Evolutionary conservation across 2,888 invertebrate species (phyloP).

Genomic region (Sclerodermus sp.): DNA sequence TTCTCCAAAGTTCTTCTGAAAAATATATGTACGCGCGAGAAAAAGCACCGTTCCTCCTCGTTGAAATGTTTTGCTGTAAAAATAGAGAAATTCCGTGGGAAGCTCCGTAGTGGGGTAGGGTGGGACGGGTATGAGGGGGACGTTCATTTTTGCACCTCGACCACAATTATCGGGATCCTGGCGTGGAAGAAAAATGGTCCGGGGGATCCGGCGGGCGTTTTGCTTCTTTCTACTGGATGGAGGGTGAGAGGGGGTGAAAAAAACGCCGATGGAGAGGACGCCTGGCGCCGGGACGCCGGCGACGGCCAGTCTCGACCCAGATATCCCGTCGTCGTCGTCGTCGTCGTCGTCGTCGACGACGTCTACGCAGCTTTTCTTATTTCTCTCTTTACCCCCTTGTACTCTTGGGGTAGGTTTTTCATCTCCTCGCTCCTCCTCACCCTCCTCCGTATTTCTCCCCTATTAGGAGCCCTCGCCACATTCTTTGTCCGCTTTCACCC

Average conservation of each 20-base stretch:
- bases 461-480: slow-evolving; percentile 3
- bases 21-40: no score
- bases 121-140: no score
- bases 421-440: slow-evolving; percentile 6
- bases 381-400: slow-evolving; percentile 36
- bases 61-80: no score
- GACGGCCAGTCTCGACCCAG: slow-evolving; percentile 56
- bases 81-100: no score
- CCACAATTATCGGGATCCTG: no score
- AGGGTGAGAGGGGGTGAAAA: slow-evolving; percentile 16
- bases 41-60: no score
- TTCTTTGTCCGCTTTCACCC: not conserved
- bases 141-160: no score
- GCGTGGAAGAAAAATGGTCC: no score
- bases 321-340: slow-evolving; percentile 47
- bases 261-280: slow-evolving; percentile 36
- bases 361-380: slow-evolving; percentile 40
- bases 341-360: slow-evolving; percentile 31
- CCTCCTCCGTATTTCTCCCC: not conserved
- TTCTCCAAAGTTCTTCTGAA: no score
- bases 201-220: no score
- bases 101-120: no score
- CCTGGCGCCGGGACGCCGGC: slow-evolving; percentile 54
- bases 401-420: slow-evolving; percentile 10
- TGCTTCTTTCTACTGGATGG: no score